Evolutionary conservation across 2,888 invertebrate genomes (phyloP).

Genomic region (Hymenopus coronatus): DNA sequence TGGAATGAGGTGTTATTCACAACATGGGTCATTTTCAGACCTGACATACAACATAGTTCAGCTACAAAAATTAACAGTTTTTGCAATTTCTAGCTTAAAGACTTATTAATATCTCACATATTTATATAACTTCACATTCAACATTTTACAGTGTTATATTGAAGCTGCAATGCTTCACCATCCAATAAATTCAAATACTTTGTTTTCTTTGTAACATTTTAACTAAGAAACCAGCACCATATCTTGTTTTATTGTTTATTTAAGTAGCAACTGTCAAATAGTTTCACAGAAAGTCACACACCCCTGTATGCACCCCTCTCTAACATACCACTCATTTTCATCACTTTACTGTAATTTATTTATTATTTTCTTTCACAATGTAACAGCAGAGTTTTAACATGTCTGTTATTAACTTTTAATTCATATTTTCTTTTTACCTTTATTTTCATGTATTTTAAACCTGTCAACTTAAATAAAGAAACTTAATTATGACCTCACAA

Average conservation of each 20-base stretch:
- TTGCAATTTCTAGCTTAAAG: background rate
- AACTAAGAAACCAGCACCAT: background rate
- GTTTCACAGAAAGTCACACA: background rate
- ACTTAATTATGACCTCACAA: background rate
- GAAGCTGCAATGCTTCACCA: background rate
- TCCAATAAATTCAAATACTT: background rate
- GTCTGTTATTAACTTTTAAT: background rate
- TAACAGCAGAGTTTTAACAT: background rate
- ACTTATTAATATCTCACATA: background rate
- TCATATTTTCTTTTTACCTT: background rate
- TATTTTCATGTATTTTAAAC: background rate
- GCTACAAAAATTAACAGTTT: background rate
- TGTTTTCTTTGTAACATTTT: background rate
- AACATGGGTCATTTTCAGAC: background rate
- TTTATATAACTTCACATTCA: background rate
- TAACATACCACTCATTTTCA: background rate
- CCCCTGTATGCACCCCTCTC: background rate
- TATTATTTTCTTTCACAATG: background rate
- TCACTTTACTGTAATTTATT: background rate
- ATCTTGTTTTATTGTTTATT: background rate
- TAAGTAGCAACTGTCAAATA: background rate
- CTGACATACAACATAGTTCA: background rate
- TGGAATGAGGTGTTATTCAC: background rate
- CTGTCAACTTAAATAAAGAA: background rate
- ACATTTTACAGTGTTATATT: background rate